These are phyloP conservation scores for Setophaga kirtlandii DNA, from an alignment of 2,113 vertebrate genomes.

Conservation along the genomic window DNA sequence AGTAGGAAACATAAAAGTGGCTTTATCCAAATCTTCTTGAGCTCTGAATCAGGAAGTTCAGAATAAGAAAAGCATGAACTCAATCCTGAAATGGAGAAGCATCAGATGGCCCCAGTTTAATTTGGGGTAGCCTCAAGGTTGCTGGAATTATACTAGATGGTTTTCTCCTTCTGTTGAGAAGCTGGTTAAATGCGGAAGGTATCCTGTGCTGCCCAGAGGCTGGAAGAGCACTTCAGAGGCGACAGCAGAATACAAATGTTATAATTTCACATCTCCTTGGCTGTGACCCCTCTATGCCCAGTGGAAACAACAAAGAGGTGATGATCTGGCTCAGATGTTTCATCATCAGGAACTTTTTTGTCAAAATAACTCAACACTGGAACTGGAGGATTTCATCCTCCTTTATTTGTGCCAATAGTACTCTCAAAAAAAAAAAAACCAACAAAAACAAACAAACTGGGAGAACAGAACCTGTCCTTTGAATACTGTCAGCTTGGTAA, in stretches of 20 bases:
- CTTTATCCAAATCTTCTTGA: background rate
- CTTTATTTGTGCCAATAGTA: background rate
- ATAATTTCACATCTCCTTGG: background rate
- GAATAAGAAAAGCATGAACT: background rate
- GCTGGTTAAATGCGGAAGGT: background rate
- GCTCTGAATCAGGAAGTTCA: background rate
- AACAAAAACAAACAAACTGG: background rate
- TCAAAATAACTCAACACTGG: background rate
- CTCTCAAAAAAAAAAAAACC: background rate
- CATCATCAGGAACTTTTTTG: background rate
- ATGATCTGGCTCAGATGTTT: background rate
- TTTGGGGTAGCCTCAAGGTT: background rate
- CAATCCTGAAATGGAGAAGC: background rate
- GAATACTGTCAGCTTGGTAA: background rate
- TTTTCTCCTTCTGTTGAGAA: background rate
- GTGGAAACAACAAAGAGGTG: background rate
- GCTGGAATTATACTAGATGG: background rate
- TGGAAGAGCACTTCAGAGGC: background rate
- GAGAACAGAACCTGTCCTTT: background rate
- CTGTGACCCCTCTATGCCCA: background rate
- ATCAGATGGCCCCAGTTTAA: background rate
- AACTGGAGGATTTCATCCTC: background rate
- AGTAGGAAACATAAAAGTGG: background rate
- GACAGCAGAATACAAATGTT: background rate
- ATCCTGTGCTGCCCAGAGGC: background rate